A percentile compares a stretch with the other conserved stretches of the same genome.
phyloP scores from a whole-genome alignment of 2,888 invertebrate genomes.

The Sphecodes monilicornis region DNA sequence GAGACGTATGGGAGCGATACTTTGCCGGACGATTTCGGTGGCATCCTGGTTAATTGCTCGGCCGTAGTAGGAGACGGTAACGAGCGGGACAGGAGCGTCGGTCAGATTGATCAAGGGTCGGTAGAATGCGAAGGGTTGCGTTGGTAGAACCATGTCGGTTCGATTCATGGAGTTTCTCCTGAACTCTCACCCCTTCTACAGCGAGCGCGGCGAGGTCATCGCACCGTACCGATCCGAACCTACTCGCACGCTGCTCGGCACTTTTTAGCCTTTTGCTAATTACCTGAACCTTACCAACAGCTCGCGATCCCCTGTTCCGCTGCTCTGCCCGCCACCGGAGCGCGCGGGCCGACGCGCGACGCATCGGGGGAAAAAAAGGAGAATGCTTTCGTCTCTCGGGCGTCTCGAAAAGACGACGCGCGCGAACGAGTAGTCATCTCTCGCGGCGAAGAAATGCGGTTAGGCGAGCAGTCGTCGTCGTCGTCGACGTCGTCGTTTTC shows the following conservation, averaged over 20 bases:
- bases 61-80: constrained; percentile 19
- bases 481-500: background rate
- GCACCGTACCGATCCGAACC: constrained; percentile 23
- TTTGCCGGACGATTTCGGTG: background rate
- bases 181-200: constrained; percentile 20
- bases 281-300: constrained; percentile 21
- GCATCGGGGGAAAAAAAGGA: background rate
- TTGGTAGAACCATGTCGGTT: constrained; percentile 20
- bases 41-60: constrained; percentile 17
- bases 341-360: background rate
- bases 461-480: constrained; percentile 57
- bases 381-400: background rate
- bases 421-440: constrained; percentile 3
- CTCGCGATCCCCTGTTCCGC: constrained; percentile 14
- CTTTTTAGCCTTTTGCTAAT: constrained; percentile 33
- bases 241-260: constrained; percentile 23
- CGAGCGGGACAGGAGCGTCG: constrained; percentile 27
- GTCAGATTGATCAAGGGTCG: constrained; percentile 41
- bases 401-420: background rate
- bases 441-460: constrained; percentile 60
- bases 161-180: constrained; percentile 37
- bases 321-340: constrained; percentile 1
- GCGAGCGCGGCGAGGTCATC: constrained; percentile 27
- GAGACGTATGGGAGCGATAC: background rate
- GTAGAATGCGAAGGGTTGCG: constrained; percentile 38